Evolutionary conservation across 2,797 vertebrate genomes (phyloP), one percentile per base, ranked within the genome.

Genomic region (Darevskia mixta): DNA sequence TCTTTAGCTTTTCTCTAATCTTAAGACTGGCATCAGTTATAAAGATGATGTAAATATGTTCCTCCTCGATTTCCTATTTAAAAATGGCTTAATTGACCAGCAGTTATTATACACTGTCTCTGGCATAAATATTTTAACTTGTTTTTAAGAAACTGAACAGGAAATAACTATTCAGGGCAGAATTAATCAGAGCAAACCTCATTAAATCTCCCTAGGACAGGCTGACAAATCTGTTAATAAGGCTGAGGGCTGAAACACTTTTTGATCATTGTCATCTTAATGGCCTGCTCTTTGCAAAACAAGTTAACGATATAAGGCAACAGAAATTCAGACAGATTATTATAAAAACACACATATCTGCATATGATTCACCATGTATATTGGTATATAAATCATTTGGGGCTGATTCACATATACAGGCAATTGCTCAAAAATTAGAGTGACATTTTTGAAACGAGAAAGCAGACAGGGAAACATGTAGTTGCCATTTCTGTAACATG

Each of bases 161-260:
- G 88, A 93, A 93, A 89, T 93, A 91, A 88, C 81, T 92, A 87
- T 94, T 94, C 82, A 49, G 87, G 78, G 87, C 88, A 75, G 87
- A 94, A 94, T 90, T 94, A 91, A 90, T 94, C 76, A 94, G 64
- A 90, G 17, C 27, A 94, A 91, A 83, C 32, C 92, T 93, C 93
- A 92, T 94, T 95, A 94, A 92, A 91, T 93, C 90, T 95, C 91
- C 82, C 81, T 55, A 87, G 91, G 87, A 89, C 87, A 90, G 85
- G 73, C 55, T 92, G 92, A 95, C 87, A 87, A 94, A 94, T 94
- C 84, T 93, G 94, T 90, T 92, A 95, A 92, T 94, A 92, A 95
- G 91, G 82, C 0, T 0, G 73, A 43, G 76, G 88, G 83, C 91
- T 78, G 92, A 66, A 83, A 88, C 91, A 90, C 82, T 86, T 92